A percentile compares a stretch with the other conserved stretches of the same genome.
These are phyloP conservation scores for Diorhabda elongata DNA, from an alignment of 1,140 invertebrate species.

Conservation along the genomic window DNA sequence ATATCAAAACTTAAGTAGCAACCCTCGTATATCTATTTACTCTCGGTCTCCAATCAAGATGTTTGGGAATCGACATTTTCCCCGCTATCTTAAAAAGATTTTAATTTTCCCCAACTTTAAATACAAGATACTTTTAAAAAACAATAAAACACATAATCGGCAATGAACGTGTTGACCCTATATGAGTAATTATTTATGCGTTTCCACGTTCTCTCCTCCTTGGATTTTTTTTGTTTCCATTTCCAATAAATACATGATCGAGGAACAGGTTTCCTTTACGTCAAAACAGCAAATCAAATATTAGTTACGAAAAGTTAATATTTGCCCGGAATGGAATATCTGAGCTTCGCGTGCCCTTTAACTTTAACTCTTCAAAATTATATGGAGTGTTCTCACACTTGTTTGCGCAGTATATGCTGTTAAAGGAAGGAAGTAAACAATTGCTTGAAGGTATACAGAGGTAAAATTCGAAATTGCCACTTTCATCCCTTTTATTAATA, in stretches of 20 bases:
- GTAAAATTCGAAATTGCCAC: constrained; percentile 8
- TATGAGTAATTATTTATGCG: too few species aligned
- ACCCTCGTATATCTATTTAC: too few species aligned
- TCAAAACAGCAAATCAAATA: constrained; percentile 14
- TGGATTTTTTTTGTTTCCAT: too few species aligned
- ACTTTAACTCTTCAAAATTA: constrained; percentile 16
- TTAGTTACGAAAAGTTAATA: constrained; percentile 16
- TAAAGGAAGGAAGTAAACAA: constrained; percentile 20
- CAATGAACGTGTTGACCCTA: too few species aligned
- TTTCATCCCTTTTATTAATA: constrained; percentile 19
- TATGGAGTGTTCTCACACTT: constrained; percentile 16
- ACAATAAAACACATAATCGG: too few species aligned
- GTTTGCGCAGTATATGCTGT: constrained; percentile 7
- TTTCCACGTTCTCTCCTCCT: too few species aligned
- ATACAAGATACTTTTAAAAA: too few species aligned
- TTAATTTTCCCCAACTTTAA: too few species aligned
- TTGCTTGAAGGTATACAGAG: constrained; percentile 17
- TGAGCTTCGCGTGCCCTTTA: constrained; percentile 3
- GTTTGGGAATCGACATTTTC: too few species aligned
- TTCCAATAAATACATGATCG: constrained; percentile 3
- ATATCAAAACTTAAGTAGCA: too few species aligned
- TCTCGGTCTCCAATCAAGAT: too few species aligned
- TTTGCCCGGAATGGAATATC: constrained; percentile 15
- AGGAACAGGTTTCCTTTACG: background rate
- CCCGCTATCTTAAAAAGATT: too few species aligned